Conservation (phyloP, 2,888 invertebrate genomes). For the Rhagonycha lutea region DNA sequence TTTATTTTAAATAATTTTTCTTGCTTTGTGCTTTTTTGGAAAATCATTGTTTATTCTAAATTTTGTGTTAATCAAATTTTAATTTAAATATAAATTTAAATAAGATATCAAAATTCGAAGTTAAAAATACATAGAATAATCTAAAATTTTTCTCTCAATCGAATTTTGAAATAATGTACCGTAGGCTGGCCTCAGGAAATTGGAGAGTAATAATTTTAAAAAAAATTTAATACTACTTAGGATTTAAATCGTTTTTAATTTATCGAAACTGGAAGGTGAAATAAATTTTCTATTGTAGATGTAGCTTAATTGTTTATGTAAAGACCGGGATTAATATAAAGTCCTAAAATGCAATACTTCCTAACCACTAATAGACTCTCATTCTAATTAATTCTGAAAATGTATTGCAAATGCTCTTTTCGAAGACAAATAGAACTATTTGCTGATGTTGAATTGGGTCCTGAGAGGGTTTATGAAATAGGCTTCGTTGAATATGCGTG, state of each 20-base stretch:
- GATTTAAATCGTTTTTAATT: neutral
- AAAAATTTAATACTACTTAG: no score
- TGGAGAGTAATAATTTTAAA: neutral
- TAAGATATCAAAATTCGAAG: no score
- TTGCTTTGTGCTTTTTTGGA: no score
- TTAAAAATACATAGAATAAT: no score
- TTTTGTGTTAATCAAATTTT: no score
- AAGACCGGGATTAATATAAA: conserved; percentile 5
- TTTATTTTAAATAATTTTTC: no score
- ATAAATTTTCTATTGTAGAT: neutral
- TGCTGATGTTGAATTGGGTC: conserved; percentile 21
- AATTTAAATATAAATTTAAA: no score
- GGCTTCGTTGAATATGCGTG: conserved; percentile 33
- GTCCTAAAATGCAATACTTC: neutral
- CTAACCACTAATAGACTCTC: conserved; percentile 14
- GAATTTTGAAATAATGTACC: no score
- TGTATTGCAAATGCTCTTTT: conserved; percentile 24
- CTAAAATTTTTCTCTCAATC: no score
- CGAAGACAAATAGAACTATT: conserved; percentile 26
- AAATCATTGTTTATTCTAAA: no score
- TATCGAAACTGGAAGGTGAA: neutral
- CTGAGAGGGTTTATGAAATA: conserved; percentile 29
- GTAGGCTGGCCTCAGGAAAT: no score
- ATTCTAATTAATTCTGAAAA: conserved; percentile 21
- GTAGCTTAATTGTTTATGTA: neutral